Base-by-base conservation (phyloP, 2,797 vertebrate species). In the Rhodeus uyekii region DNA sequence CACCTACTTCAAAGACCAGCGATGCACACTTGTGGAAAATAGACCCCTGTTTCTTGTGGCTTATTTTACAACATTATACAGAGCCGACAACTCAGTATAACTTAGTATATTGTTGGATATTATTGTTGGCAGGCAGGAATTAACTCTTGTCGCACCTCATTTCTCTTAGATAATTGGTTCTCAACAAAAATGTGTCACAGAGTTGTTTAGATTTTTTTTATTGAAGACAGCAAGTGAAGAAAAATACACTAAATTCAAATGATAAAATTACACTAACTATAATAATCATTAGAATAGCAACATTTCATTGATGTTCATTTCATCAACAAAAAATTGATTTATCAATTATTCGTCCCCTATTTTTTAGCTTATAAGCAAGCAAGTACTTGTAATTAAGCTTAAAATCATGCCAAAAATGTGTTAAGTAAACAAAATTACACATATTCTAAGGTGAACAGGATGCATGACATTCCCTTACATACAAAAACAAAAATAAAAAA, bases 11-110 rank as follows among this genome's bases (percentile, higher is more conserved):
- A 84, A 81, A 81, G 86, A 86, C 89, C 86, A 88, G 89, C 79
- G 89, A 91, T 89, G 89, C 91, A 89, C 85, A 88, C 82, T 87
- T 86, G 85, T 88, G 89, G 92, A 90, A 93, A 93, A 93, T 91
- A 89, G 89, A 83, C 79, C 88, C 84, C 71, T 86, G 87, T 84
- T 73, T 65, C 78, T 73, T 53, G 84, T 38, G 50, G 29, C 58
- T 48, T 81, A 44, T 61, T 46, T 60, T 55, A 72, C 27, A 80
- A 75, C 67, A 86, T 86, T 83, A 78, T 88, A 87, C 88, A 89
- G 88, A 82, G n/a, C 65, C 58, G 12, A 38, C n/a, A 53, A 38
- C n/a, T 27, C 29, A 7, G 10, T 38, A n/a, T 29, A 64, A 74
- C 60, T 81, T n/a, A n/a, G n/a, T n/a, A n/a, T n/a, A n/a, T n/a